A percentile compares a stretch with the other conserved stretches of the same genome.
phyloP scores from a whole-genome alignment of 1,140 invertebrate genomes.

The Rhopalosiphum padi region DNA sequence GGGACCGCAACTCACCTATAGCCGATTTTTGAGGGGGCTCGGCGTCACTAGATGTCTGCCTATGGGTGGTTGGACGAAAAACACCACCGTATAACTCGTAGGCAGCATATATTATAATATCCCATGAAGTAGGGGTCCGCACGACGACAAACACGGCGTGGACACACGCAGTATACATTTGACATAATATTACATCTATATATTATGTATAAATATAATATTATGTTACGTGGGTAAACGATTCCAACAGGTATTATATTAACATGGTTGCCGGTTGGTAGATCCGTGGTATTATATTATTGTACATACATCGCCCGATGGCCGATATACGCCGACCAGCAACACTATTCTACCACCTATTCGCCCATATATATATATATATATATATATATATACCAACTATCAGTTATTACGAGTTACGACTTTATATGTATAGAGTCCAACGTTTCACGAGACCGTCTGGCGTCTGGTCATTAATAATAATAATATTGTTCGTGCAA shows the following conservation, averaged over 20 bases:
- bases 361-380: no score
- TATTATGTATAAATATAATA: background rate
- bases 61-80: background rate
- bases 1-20: no score
- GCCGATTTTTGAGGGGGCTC: no score
- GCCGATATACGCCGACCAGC: background rate
- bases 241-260: background rate
- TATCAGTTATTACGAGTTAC: background rate
- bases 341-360: background rate
- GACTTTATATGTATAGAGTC: background rate
- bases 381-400: no score
- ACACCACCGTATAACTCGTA: no score
- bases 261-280: background rate
- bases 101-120: background rate
- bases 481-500: background rate
- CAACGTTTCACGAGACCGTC: background rate
- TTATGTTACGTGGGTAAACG: background rate
- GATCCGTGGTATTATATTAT: background rate
- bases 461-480: background rate
- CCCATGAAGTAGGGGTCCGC: background rate
- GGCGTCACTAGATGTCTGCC: no score
- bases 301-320: background rate
- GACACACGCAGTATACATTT: background rate
- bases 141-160: background rate
- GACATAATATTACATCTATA: background rate